Percentiles rank a stretch among this genome's conserved stretches.
phyloP scores from a whole-genome alignment of 1,140 invertebrate species.

The Drosophila guanche region DNA sequence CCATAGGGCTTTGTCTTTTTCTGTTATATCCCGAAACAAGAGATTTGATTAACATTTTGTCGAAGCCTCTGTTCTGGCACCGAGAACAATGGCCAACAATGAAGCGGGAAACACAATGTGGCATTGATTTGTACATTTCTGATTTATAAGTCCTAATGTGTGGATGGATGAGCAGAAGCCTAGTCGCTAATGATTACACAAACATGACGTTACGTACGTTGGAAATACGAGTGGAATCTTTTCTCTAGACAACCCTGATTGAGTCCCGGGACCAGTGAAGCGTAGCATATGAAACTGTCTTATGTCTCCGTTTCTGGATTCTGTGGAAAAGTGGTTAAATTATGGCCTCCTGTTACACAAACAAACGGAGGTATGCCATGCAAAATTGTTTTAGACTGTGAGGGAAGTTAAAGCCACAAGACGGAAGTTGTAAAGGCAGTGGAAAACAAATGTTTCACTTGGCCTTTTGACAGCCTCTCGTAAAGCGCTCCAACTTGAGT shows the following conservation, averaged over 20 bases:
- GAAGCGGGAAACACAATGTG: slow-evolving; percentile 21
- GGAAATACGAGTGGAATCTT: not conserved
- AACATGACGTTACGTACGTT: not conserved
- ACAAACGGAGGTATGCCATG: slow-evolving; percentile 18
- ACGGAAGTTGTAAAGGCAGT: slow-evolving; percentile 69
- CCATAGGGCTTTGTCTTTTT: slow-evolving; percentile 21
- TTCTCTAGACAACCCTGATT: slow-evolving; percentile 4
- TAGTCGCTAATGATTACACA: slow-evolving; percentile 22
- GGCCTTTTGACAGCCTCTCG: slow-evolving; percentile 59
- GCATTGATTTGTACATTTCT: slow-evolving; percentile 46
- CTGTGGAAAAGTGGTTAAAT: slow-evolving; percentile 36
- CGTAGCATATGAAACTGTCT: not conserved
- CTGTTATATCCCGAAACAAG: slow-evolving; percentile 5
- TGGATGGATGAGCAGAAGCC: slow-evolving; percentile 13
- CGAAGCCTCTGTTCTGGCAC: slow-evolving; percentile 22
- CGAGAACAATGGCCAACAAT: slow-evolving; percentile 26
- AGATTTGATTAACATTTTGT: slow-evolving; percentile 60
- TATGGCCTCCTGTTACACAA: slow-evolving; percentile 49
- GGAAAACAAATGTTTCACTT: slow-evolving; percentile 72
- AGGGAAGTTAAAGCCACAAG: slow-evolving; percentile 45
- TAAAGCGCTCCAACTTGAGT: slow-evolving; percentile 38
- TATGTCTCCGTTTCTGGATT: slow-evolving; percentile 3
- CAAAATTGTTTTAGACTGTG: slow-evolving; percentile 23
- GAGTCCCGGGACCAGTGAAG: slow-evolving; percentile 1
- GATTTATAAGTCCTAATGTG: not conserved